phyloP scores from a whole-genome alignment of 2,888 invertebrate species.

The Nomada fabriciana region DNA sequence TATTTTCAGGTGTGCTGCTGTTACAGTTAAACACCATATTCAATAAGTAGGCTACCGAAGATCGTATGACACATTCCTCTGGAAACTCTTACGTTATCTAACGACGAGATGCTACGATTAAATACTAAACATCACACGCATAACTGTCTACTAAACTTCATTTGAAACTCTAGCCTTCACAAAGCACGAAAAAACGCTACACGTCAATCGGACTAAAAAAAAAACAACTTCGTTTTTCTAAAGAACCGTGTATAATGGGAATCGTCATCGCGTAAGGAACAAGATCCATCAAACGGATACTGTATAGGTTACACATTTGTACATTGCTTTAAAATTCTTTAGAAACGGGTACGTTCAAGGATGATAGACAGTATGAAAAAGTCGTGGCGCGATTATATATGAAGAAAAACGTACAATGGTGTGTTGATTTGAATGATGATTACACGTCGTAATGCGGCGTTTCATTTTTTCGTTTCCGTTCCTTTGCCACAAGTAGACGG shows the following conservation, averaged over 20 bases:
- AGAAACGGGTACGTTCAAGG: background rate
- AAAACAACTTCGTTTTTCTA: constrained; percentile 4
- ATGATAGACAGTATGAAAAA: background rate
- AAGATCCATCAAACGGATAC: constrained; percentile 29
- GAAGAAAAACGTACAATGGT: constrained; percentile 16
- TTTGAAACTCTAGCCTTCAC: constrained; percentile 1
- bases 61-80: background rate
- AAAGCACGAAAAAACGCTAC: constrained; percentile 1
- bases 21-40: constrained; percentile 12
- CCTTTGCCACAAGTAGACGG: constrained; percentile 11
- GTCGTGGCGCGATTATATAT: constrained; percentile 9
- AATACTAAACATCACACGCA: constrained; percentile 62
- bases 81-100: constrained; percentile 54
- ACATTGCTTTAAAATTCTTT: constrained; percentile 30
- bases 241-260: constrained; percentile 26
- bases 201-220: constrained; percentile 24
- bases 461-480: background rate
- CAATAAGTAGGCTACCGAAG: too few relatives aligned
- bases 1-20: constrained; percentile 40
- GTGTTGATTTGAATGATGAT: constrained; percentile 35
- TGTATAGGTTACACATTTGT: constrained; percentile 1
- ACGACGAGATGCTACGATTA: constrained; percentile 60
- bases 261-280: constrained; percentile 24
- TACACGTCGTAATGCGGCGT: constrained; percentile 17
- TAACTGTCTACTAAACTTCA: constrained; percentile 50